Base-by-base conservation (phyloP, 30 jellyfish, hydroid and myxozoan species). In the Aurelia sp. region DNA sequence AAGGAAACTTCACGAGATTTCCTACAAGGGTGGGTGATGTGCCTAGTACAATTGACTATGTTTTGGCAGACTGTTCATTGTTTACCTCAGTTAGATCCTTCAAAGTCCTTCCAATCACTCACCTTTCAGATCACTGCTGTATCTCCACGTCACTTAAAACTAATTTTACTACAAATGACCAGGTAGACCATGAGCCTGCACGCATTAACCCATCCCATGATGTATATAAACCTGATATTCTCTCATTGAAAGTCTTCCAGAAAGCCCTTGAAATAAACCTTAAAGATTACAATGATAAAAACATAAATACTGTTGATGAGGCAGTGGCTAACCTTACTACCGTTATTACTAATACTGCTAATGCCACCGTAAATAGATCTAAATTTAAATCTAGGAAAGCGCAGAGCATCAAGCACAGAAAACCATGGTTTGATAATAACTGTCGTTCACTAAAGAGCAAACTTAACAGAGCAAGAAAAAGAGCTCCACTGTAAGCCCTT, bases 391-490 rank as follows among this genome's bases (percentile, higher is more conserved):
- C 30, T 24, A 65, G 6, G 47, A 65, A 65, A 65, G 76, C n/a
- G 76, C 3, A 30, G 20, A 65, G 52, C 7, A 8, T 2, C 52
- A n/a, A 2, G 57, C 76, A 65, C 47, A 7, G n/a, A 65, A 65
- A 65, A 21, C 47, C 76, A 1, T 65, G 38, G 76, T 65, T 65
- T 65, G 76, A 65, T 65, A 33, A 65, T 7, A 65, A 33, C 57
- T 65, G 76, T 65, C 47, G 47, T 0, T 65, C 76, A 2, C 76
- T 21, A 17, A 65, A 65, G 47, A 65, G 76, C 47, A 65, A 65
- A 33, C 76, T 65, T 33, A 65, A 65, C 47, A 65, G 76, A 33
- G 52, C 76, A 13, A 21, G 76, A 65, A 21, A n/a, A 65, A 16
- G 47, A 65, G 20, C 47, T 65, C 0, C 47, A 21, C 11, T 9